Base-by-base conservation (phyloP, 2,797 vertebrate species). In the Gymnodraco acuticeps region DNA sequence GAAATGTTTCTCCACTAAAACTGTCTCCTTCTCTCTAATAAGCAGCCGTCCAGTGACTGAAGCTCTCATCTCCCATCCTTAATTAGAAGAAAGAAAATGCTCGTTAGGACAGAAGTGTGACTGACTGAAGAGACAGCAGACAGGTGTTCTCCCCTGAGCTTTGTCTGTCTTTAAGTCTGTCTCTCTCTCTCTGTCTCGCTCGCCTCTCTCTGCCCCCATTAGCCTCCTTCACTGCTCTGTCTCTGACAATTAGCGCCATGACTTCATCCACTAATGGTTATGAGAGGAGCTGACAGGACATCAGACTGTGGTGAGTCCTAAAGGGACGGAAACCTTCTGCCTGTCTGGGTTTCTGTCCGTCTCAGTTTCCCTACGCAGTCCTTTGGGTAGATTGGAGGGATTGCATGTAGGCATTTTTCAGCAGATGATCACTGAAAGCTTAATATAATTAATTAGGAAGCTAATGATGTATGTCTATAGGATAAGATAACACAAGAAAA, bases 231-330 rank as follows among this genome's bases (percentile, higher is more conserved):
- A 41, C 80, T 48, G 20, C 70, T 84, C 82, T 87, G 84, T 87
- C 86, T 81, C 75, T 83, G 88, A 79, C 84, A 85, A 78, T 90
- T 86, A 91, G 65, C 82, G 51, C 71, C 72, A 73, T 85, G 89
- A 90, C 89, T 84, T 91, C 87, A 93, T 81, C 87, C 73, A 3
- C 80, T 90, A 86, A 89, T 88, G 87, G 84, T 67, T 78, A 48
- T 59, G 77, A 64, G 75, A 73, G 56, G 80, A 86, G 69, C 76
- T 70, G 88, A 86, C 77, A 73, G 74, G 68, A 67, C 51, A 14
- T 75, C 80, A 75, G 69, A 79, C 81, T 58, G 64, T 3, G 31
- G 53, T 14, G 20, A 62, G 67, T 79, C 73, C 75, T 83, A 73
- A 77, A 80, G 74, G 68, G 77, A 85, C 80, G 80, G 50, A 59